Evolutionary conservation across 2,888 invertebrate species (phyloP), one percentile per base, ranked within the genome.

Genomic region (Eupithecia pulchellata): DNA sequence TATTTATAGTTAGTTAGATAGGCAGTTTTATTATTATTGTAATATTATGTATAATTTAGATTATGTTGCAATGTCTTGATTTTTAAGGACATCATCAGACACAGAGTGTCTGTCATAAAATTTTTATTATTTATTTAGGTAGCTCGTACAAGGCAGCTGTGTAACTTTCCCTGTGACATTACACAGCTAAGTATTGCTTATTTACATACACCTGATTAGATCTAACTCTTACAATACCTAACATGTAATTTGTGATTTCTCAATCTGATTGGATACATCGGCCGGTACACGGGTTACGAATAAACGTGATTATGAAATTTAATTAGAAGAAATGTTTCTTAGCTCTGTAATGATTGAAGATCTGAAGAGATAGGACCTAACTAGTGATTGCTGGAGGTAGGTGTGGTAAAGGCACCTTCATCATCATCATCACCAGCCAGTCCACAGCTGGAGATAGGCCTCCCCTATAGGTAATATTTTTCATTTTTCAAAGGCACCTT

Each of bases 121-220:
- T n/a, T n/a, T n/a, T n/a, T n/a, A n/a, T n/a, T n/a, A n/a, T n/a
- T n/a, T n/a, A n/a, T n/a, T n/a, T n/a, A 39, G 6, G 34, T n/a
- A 47, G 47, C n/a, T 20, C 11, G 17, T n/a, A n/a, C n/a, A n/a
- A n/a, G n/a, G 2, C 17, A 34, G 68, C 68, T n/a, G 30, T 62
- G 11, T 57, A 52, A 9, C 27, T 9, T 34, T 60, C 4, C 8
- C 66, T 68, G 68, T 68, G 64, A 4, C 30, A 42, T 32, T 65
- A 32, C 39, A 63, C 63, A 66, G 34, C 36, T 62, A 69, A 63
- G 60, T 36, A 70, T 66, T 68, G 68, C 76, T 70, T 79, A 77
- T 79, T 78, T 76, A 76, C 78, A 79, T 77, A 75, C 68, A 75
- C 67, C 52, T 62, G 78, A 79, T 79, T 78, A 76, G 67, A 79